A percentile compares a stretch with the other conserved stretches of the same genome.
Evolutionary conservation across 2,888 invertebrate species (phyloP).

Genomic region (Drosophila hamatofila): DNA sequence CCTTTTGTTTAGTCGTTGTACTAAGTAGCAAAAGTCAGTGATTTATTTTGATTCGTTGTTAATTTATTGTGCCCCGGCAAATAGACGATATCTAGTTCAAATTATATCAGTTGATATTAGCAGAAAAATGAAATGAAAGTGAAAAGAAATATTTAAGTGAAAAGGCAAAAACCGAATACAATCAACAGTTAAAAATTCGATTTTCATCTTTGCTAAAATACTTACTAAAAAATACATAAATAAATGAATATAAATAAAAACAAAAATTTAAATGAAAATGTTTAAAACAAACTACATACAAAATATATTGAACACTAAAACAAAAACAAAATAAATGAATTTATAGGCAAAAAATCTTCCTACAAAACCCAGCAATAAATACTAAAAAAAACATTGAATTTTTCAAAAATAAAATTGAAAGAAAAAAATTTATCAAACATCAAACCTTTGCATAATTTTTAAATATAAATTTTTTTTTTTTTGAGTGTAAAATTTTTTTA

Average conservation of each 20-base stretch:
- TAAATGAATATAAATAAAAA: too few relatives aligned
- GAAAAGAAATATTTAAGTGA: not conserved
- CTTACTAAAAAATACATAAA: constrained; percentile 40
- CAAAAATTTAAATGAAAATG: constrained; percentile 8
- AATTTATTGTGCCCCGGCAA: constrained; percentile 34
- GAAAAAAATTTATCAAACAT: constrained; percentile 37
- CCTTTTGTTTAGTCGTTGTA: constrained; percentile 57
- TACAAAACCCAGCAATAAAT: constrained; percentile 61
- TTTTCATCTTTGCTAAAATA: constrained; percentile 56
- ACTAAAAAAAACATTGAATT: constrained; percentile 41
- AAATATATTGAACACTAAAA: constrained; percentile 53
- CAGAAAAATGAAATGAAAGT: constrained; percentile 1
- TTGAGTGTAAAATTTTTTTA: too few relatives aligned
- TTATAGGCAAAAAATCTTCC: constrained; percentile 73
- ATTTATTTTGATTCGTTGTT: constrained; percentile 54
- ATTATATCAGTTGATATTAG: constrained; percentile 50
- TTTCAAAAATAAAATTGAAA: constrained; percentile 44
- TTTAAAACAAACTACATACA: constrained; percentile 48
- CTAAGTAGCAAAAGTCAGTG: constrained; percentile 41
- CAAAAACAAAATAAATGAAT: constrained; percentile 58
- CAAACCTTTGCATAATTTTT: not conserved
- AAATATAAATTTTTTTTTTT: not conserved
- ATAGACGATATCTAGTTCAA: constrained; percentile 48
- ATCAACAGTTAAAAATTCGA: constrained; percentile 58
- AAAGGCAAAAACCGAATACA: constrained; percentile 39